These are phyloP conservation scores for Poecilia wingei DNA, from an alignment of 2,797 vertebrate genomes.

Conservation along the genomic window DNA sequence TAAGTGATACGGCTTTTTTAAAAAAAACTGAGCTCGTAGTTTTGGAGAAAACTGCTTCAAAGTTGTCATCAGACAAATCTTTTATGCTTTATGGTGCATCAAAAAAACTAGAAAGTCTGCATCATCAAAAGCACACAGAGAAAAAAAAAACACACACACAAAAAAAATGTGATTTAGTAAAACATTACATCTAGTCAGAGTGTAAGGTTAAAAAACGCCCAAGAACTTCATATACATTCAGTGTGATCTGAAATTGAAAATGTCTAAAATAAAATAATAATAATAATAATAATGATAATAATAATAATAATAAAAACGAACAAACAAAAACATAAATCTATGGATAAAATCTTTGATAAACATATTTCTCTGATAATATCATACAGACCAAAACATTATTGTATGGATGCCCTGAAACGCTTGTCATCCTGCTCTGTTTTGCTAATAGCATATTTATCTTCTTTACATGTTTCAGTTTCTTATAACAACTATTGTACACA, in stretches of 20 bases:
- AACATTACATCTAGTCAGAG: slow-evolving; percentile 61
- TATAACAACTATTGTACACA: slow-evolving; percentile 78
- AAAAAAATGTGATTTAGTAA: slow-evolving; percentile 49
- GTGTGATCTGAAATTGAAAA: slow-evolving; percentile 56
- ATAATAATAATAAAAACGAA: not conserved
- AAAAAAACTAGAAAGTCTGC: slow-evolving; percentile 52
- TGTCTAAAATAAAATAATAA: not conserved
- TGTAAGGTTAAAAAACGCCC: slow-evolving; percentile 51
- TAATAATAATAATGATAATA: not conserved
- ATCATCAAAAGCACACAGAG: slow-evolving; percentile 56
- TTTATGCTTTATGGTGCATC: slow-evolving; percentile 30
- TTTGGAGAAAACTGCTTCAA: slow-evolving; percentile 42
- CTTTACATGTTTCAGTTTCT: slow-evolving; percentile 72
- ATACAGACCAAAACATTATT: slow-evolving; percentile 49
- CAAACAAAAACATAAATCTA: slow-evolving; percentile 28
- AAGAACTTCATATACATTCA: slow-evolving; percentile 75
- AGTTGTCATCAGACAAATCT: slow-evolving; percentile 37
- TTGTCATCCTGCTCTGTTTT: slow-evolving; percentile 79
- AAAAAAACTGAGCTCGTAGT: slow-evolving; percentile 20
- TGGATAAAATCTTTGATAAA: slow-evolving; percentile 47
- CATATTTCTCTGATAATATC: slow-evolving; percentile 38
- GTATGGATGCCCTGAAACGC: slow-evolving; percentile 74
- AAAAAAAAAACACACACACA: not conserved
- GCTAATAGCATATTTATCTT: slow-evolving; percentile 64
- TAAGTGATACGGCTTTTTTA: slow-evolving; percentile 28